Percentiles rank a stretch among this genome's conserved stretches.
Conservation (phyloP, 2,113 vertebrate genomes). For the Cyprinodon tularosa region DNA sequence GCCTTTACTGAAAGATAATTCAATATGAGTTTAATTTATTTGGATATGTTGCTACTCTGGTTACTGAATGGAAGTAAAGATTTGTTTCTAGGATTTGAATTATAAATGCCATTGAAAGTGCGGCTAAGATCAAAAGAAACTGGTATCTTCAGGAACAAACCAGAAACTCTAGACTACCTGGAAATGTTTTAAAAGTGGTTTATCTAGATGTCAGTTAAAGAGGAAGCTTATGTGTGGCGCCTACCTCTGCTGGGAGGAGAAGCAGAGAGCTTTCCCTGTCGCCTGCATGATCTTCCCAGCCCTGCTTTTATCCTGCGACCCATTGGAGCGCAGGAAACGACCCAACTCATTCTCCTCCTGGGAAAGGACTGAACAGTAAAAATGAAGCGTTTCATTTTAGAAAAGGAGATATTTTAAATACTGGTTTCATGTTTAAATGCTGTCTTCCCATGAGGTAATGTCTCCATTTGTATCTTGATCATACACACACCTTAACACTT, state of each 20-base stretch:
- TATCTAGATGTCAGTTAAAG: background rate
- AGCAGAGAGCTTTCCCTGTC: slow-evolving; percentile 95
- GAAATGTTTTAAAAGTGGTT: background rate
- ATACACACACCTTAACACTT: background rate
- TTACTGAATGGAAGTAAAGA: too few relatives aligned
- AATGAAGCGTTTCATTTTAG: background rate
- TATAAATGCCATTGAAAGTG: too few relatives aligned
- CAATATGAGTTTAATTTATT: too few relatives aligned
- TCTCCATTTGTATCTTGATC: too few relatives aligned
- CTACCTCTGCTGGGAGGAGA: slow-evolving; percentile 98
- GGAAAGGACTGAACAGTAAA: slow-evolving; percentile 84
- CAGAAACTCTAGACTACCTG: too few relatives aligned
- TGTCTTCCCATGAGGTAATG: too few relatives aligned
- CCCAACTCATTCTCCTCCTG: slow-evolving; percentile 98
- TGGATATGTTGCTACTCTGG: too few relatives aligned
- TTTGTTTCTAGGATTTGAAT: too few relatives aligned
- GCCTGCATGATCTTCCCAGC: slow-evolving; percentile 99
- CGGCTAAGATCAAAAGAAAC: too few relatives aligned
- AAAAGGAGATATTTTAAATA: background rate
- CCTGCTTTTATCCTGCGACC: slow-evolving; percentile 93
- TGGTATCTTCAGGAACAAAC: too few relatives aligned
- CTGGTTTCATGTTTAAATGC: background rate
- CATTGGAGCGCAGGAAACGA: slow-evolving; percentile 94
- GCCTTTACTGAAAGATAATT: too few relatives aligned
- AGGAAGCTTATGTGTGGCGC: background rate